Evolutionary conservation across 1,140 invertebrate species (phyloP).

Genomic region (Cotesia vestalis): DNA sequence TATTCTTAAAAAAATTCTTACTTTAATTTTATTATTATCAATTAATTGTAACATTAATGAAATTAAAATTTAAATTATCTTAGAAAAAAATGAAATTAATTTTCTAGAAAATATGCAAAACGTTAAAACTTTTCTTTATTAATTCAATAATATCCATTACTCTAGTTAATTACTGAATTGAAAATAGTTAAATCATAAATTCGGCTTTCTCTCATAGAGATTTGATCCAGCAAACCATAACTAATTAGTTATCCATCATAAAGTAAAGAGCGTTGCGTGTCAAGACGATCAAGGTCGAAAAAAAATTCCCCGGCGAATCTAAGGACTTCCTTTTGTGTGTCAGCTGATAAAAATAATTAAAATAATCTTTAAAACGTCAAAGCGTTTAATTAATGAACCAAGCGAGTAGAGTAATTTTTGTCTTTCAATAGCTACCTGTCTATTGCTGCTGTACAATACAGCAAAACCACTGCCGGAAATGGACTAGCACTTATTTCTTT

Average conservation of each 20-base stretch:
- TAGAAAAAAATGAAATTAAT: neutral
- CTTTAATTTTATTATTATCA: no score
- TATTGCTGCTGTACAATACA: neutral
- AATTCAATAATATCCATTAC: neutral
- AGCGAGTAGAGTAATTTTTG: neutral
- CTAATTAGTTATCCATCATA: constrained; percentile 22
- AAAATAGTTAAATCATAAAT: no score
- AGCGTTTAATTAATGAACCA: constrained; percentile 7
- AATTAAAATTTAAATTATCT: neutral
- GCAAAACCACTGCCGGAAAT: constrained; percentile 18
- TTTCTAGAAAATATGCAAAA: neutral
- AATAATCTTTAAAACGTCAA: constrained; percentile 14
- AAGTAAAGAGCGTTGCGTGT: neutral
- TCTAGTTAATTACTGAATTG: constrained; percentile 10
- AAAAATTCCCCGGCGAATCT: neutral
- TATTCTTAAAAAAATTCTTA: no score
- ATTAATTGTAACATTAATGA: no score
- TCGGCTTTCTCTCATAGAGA: constrained; percentile 6
- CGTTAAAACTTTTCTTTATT: neutral
- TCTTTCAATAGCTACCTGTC: neutral
- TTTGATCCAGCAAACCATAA: constrained; percentile 6
- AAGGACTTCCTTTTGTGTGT: constrained; percentile 9
- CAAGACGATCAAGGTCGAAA: constrained; percentile 23
- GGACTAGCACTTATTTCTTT: constrained; percentile 11
- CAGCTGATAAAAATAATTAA: neutral